These are phyloP conservation scores for Balaenoptera acutorostrata DNA, from an alignment of 2,113 vertebrate species.

Conservation along the genomic window DNA sequence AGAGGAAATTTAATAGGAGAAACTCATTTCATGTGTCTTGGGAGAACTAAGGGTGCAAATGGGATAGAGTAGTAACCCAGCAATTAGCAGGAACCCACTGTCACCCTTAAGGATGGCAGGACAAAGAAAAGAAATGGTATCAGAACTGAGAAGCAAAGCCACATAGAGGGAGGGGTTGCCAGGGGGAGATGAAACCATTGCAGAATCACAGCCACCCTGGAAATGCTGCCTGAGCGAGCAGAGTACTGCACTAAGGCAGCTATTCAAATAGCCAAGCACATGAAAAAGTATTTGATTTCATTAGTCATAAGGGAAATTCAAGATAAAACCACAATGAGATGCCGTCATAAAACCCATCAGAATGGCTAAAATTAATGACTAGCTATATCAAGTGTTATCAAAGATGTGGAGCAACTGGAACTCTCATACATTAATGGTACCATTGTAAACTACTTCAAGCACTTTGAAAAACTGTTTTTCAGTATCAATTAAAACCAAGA, in stretches of 20 bases:
- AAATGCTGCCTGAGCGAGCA: not conserved
- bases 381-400: not conserved
- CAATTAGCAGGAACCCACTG: not conserved
- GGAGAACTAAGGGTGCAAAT: not conserved
- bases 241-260: not conserved
- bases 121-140: not conserved
- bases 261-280: not conserved
- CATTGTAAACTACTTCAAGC: not conserved
- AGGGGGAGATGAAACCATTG: not conserved
- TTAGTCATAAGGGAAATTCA: not conserved
- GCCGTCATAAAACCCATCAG: not conserved
- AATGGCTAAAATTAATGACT: not conserved
- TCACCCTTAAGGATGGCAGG: not conserved
- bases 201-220: not conserved
- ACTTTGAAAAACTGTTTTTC: not conserved
- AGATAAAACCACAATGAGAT: not conserved
- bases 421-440: not conserved
- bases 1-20: not conserved
- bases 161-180: not conserved
- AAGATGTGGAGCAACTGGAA: not conserved
- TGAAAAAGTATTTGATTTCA: not conserved
- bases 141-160: not conserved
- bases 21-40: not conserved
- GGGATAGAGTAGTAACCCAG: not conserved
- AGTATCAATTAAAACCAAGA: not conserved